Percentiles rank a stretch among this genome's conserved stretches.
Evolutionary conservation across 2,888 invertebrate genomes (phyloP).

Genomic region (Drosophila cognata): DNA sequence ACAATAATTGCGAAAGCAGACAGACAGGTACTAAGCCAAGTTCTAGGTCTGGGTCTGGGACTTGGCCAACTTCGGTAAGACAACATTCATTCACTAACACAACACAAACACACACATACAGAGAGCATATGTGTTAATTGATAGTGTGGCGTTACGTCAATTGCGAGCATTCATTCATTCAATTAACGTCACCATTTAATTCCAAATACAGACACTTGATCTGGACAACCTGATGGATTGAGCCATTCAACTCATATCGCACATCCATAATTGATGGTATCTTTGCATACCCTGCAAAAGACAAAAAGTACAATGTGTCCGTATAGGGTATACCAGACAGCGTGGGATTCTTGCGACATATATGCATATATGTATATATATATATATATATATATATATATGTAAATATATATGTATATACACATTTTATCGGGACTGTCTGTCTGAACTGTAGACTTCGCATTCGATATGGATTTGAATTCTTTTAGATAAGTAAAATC

Average conservation of each 20-base stretch:
- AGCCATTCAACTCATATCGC: slow-evolving; percentile 28
- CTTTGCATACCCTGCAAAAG: background rate
- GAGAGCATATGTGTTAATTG: slow-evolving; percentile 30
- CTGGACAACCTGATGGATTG: slow-evolving; percentile 39
- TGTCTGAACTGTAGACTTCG: background rate
- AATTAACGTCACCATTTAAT: slow-evolving; percentile 37
- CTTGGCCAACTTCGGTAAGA: slow-evolving; percentile 29
- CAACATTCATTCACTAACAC: background rate
- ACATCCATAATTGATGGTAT: slow-evolving; percentile 18
- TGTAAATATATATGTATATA: background rate
- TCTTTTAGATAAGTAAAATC: background rate
- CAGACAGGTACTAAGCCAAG: background rate
- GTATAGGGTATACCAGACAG: background rate
- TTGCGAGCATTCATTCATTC: slow-evolving; percentile 38
- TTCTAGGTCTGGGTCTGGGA: background rate
- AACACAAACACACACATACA: background rate
- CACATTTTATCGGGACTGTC: background rate
- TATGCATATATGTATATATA: background rate
- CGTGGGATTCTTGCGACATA: background rate
- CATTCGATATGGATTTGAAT: background rate
- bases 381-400: background rate
- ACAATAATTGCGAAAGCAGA: background rate
- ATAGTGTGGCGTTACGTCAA: slow-evolving; percentile 39
- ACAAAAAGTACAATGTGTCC: background rate
- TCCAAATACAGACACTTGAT: slow-evolving; percentile 33